Evolutionary conservation across 2,797 vertebrate species (phyloP), one percentile per base, ranked within the genome.

Genomic region (Threskiornis aethiopicus): DNA sequence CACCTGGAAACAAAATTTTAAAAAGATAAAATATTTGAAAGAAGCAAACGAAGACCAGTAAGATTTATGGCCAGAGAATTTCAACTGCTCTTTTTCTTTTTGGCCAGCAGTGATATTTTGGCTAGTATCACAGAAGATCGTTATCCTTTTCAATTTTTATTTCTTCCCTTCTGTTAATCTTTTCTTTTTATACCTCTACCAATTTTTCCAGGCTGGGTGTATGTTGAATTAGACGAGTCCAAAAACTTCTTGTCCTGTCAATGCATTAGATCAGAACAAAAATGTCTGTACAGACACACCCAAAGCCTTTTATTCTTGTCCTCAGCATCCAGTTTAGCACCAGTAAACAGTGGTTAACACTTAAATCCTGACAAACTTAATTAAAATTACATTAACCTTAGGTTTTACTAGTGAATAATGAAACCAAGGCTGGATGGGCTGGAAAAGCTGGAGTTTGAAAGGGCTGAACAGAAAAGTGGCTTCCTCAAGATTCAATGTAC

Each of bases 1-100:
- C 46, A 98, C 98, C 98, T 98, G 89, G 13, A 82, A 94, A 91
- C 10, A 91, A 89, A 83, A 62, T 58, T 69, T 71, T 0, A 49
- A 78, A 92, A 72, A 13, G 18, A 13, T 76, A 59, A 93, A 84
- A 70, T 71, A 82, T 35, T 71, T 84, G 29, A 72, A 90, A 78
- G 15, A 85, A 84, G 78, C 1, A 1, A 83, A 12, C 11, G 7
- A 61, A 77, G 20, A 71, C 2, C 21, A 39, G 18, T 24, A 70
- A 82, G 47, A 58, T 31, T 72, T 86, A 85, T 31, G 46, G 44
- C 13, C 44, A 67, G 7, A 75, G 13, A 47, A 20, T 37, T 86
- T 58, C 6, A 71, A 76, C 13, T 46, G 39, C 11, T 58, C 9
- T 55, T 44, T 39, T 86, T 25, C n/a, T 24, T 25, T 69, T 54